Percentiles rank a stretch among this genome's conserved stretches.
Conservation (phyloP, 2,888 invertebrate genomes). For the Nycteola revayana region DNA sequence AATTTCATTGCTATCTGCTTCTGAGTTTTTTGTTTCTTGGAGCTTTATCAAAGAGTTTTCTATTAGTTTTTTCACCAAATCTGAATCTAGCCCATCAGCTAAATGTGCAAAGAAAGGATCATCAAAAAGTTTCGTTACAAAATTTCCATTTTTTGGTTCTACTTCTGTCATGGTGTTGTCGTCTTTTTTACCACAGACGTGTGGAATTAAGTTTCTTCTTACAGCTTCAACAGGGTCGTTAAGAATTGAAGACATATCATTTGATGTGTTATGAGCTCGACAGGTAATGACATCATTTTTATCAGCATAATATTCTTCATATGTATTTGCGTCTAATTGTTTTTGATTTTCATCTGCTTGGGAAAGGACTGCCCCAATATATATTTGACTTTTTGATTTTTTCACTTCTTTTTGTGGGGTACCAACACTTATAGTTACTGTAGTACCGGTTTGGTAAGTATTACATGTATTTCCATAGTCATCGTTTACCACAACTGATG, state of each 20-base stretch:
- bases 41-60: conserved; percentile 86
- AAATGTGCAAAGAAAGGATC: conserved; percentile 85
- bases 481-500: conserved; percentile 87
- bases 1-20: conserved; percentile 67
- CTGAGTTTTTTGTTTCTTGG: conserved; percentile 70
- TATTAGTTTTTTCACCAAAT: conserved; percentile 84
- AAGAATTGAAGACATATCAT: conserved; percentile 80
- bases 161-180: conserved; percentile 24
- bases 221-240: conserved; percentile 90
- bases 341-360: conserved; percentile 43
- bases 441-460: conserved; percentile 79
- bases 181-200: conserved; percentile 86
- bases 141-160: conserved; percentile 59
- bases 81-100: conserved; percentile 83
- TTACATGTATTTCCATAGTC: conserved; percentile 66
- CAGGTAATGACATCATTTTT: conserved; percentile 31
- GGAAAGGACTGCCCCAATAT: conserved; percentile 68
- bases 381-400: conserved; percentile 77
- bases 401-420: conserved; percentile 70
- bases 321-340: conserved; percentile 54
- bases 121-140: conserved; percentile 83
- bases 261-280: conserved; percentile 28
- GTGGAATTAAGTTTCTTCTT: conserved; percentile 87
- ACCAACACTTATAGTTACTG: conserved; percentile 84
- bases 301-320: conserved; percentile 68